Evolutionary conservation across 2,113 vertebrate species (phyloP), one percentile per base, ranked within the genome.

Genomic region (Loxodonta africana): DNA sequence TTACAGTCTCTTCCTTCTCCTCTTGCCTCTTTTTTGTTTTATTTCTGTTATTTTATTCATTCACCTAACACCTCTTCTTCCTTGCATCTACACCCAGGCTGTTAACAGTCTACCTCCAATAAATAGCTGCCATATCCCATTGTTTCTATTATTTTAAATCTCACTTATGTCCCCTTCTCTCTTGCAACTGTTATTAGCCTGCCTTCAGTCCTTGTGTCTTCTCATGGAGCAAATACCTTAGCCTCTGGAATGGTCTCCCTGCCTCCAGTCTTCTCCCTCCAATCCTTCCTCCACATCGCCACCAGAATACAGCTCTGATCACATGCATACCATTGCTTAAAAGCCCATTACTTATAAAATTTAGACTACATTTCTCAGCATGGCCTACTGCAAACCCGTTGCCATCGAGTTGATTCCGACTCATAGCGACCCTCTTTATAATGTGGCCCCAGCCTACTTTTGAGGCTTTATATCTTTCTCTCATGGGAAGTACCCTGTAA

Each of bases 81-180:
- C 20, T 94, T 91, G n/a, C 25, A 81, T 91, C 83, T 65, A 85
- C 37, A 89, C 71, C n/a, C n/a, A 53, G 11, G 14, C 26, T 48
- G 17, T 28, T 20, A 74, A 20, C 6, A 4, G 1, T 20, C n/a
- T 44, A 10, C 67, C 9, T 84, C 69, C 3, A 83, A 80, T 91
- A 91, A 94, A n/a, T 81, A 95, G 88, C 37, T 95, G 17, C 74
- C n/a, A 88, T 1, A 62, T 90, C 65, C 57, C 88, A 4, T 60
- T 92, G 62, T 94, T 91, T 87, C 37, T 83, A 21, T 90, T 33
- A 62, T 67, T 95, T 95, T 87, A 91, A 92, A 69, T 88, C 82
- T 95, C 87, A 81, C 33, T 25, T 60, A 74, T 80, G 76, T 95
- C 73, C 15, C 48, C 20, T 94, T 95, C 73, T 97, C 30, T 46